Evolutionary conservation across 2,797 vertebrate genomes (phyloP).

Genomic region (Hapalemur alaotrensis): DNA sequence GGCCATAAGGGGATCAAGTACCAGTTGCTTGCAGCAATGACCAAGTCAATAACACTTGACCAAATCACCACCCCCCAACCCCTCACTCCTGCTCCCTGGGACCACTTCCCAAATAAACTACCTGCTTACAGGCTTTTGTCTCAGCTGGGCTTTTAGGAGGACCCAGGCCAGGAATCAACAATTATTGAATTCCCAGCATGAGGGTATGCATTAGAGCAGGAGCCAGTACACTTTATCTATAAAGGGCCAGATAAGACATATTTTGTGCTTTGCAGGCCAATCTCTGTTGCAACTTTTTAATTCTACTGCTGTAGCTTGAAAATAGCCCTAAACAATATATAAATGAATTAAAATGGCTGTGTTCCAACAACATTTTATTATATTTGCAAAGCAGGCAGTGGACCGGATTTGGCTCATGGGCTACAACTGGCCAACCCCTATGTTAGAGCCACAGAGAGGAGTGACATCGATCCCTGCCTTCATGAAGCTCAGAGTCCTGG

Average conservation of each 20-base stretch:
- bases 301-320: not conserved
- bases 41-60: not conserved
- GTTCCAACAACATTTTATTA: conserved; percentile 19
- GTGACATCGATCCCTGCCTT: not conserved
- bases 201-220: not conserved
- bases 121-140: not conserved
- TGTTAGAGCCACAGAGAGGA: not conserved
- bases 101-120: not conserved
- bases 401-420: not conserved
- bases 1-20: not conserved
- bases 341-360: not conserved
- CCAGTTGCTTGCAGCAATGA: not conserved
- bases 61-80: not conserved
- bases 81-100: not conserved
- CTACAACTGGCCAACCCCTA: not conserved
- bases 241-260: not conserved
- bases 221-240: not conserved
- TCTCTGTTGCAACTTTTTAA: not conserved
- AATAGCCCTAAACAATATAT: not conserved
- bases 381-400: not conserved
- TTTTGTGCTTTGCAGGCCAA: conserved; percentile 13
- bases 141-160: not conserved
- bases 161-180: not conserved
- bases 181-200: not conserved
- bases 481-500: not conserved